Evolutionary conservation across 2,113 vertebrate genomes (phyloP).

Genomic region (Taxidea taxus): DNA sequence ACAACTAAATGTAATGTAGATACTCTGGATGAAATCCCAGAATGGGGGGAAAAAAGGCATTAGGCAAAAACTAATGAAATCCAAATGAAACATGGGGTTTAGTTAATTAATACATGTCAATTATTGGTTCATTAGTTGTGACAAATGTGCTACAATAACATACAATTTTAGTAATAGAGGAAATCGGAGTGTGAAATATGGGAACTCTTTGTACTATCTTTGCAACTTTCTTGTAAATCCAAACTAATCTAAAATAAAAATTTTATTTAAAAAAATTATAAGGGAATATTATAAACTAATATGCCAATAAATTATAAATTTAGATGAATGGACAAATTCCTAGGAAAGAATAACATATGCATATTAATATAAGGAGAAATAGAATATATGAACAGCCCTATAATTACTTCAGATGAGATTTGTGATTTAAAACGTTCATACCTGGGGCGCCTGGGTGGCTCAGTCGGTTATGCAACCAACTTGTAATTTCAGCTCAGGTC

Average conservation of each 20-base stretch:
- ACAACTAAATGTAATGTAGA: not conserved
- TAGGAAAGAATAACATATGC: not conserved
- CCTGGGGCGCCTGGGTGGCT: not conserved
- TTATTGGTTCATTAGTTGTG: not conserved
- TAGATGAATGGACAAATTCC: not conserved
- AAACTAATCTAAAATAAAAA: not conserved
- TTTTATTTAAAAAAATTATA: conserved; percentile 32
- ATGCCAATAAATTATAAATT: not conserved
- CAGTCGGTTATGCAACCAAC: not conserved
- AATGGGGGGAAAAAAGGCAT: not conserved
- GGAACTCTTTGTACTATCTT: not conserved
- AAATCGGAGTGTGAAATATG: not conserved
- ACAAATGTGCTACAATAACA: not conserved
- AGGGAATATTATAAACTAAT: not conserved
- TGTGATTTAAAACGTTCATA: conserved; percentile 1
- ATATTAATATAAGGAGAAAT: not conserved
- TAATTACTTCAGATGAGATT: not conserved
- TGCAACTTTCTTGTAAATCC: not conserved
- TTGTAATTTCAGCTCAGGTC: not conserved
- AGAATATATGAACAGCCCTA: not conserved
- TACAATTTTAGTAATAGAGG: not conserved
- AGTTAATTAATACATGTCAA: not conserved
- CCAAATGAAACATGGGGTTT: not conserved
- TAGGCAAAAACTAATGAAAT: not conserved
- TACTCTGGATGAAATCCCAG: not conserved